Conservation (phyloP, 2,888 invertebrate genomes). For the Gastrophysa polygoni region DNA sequence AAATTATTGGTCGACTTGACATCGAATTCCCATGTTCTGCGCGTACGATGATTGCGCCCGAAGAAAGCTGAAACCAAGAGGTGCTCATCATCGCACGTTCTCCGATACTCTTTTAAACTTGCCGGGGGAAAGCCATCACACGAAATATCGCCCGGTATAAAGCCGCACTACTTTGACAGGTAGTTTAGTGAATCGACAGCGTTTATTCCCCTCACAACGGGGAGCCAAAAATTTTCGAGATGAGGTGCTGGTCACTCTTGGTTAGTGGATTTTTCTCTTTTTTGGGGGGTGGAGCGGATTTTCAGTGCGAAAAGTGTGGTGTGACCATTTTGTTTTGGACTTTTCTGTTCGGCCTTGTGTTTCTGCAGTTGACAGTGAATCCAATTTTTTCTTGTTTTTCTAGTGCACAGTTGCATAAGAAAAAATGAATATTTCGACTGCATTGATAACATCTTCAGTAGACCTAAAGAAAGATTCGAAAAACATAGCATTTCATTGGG, state of each 20-base stretch:
- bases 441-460: too few species aligned
- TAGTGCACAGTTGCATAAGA: too few species aligned
- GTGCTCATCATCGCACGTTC: constrained; percentile 36
- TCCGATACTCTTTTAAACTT: too few species aligned
- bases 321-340: constrained; percentile 8
- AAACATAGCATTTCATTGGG: too few species aligned
- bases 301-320: constrained; percentile 21
- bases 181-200: constrained; percentile 54
- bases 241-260: constrained; percentile 58
- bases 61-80: constrained; percentile 32
- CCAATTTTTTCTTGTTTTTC: background rate
- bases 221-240: constrained; percentile 42
- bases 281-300: too few species aligned
- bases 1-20: too few species aligned
- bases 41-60: too few species aligned
- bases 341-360: background rate
- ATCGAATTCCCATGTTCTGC: too few species aligned
- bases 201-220: constrained; percentile 46
- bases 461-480: too few species aligned
- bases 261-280: constrained; percentile 53
- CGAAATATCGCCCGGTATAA: constrained; percentile 52
- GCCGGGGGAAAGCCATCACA: constrained; percentile 50
- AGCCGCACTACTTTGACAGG: constrained; percentile 45
- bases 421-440: too few species aligned
- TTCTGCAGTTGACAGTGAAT: background rate